Conservation (phyloP, 2,797 vertebrate species). For the Chlorospingus semifuscus region DNA sequence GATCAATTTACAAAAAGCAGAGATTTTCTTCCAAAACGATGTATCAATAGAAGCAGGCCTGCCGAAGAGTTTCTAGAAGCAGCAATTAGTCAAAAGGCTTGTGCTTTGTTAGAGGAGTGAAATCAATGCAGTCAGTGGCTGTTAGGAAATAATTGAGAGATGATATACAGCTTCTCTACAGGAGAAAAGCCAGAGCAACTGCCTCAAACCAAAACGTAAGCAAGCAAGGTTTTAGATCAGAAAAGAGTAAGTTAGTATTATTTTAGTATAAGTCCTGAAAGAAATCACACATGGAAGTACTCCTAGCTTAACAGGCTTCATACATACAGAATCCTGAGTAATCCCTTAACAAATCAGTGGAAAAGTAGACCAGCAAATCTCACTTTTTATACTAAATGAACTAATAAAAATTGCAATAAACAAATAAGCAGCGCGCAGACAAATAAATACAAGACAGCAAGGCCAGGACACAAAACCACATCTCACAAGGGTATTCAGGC, state of each 20-base stretch:
- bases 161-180: background rate
- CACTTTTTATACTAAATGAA: background rate
- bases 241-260: background rate
- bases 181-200: background rate
- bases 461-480: background rate
- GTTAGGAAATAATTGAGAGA: background rate
- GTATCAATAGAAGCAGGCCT: rapidly evolving
- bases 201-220: background rate
- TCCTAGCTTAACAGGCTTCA: background rate
- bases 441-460: background rate
- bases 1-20: background rate
- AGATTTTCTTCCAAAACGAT: background rate
- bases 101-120: background rate
- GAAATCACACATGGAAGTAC: background rate
- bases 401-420: background rate
- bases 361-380: background rate
- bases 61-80: background rate
- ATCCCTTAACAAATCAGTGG: background rate
- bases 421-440: background rate
- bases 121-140: background rate
- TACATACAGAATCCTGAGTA: background rate
- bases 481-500: background rate
- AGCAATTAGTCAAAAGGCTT: background rate
- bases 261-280: background rate
- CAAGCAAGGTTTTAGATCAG: background rate